Evolutionary conservation across 2,888 invertebrate species (phyloP), one percentile per base, ranked within the genome.

Genomic region (Anthophora plumipes): DNA sequence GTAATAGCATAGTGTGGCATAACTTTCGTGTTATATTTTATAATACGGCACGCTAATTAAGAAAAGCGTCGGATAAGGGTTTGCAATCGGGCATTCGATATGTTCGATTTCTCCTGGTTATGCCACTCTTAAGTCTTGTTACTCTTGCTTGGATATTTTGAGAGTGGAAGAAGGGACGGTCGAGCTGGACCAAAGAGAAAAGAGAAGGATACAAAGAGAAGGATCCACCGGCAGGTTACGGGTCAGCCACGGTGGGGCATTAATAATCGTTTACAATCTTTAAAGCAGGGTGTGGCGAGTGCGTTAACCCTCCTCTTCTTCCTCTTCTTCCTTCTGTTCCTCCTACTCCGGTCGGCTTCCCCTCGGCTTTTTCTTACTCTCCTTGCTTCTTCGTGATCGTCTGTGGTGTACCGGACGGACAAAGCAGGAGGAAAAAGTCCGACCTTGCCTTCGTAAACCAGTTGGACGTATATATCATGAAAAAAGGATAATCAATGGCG

Each of bases 181-280:
- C 12, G 50, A 61, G 46, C 66, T 52, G 59, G 50, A 54, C 48
- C 52, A 22, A 48, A 52, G 37, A 25, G 68, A 68, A 52, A 75
- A 52, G 61, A 70, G 74, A 71, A 43, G 72, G n/a, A 11, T 59
- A 73, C 52, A 70, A 22, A 52, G 67, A 54, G 72, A 41, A 68
- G 60, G 74, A 80, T 75, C 68, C 67, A 77, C 59, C 72, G 79
- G 54, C 69, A 83, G 90, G 90, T 92, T 90, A 90, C 88, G 88
- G 90, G 91, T 92, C 91, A 90, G 86, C 87, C 88, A 80, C 84
- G 86, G 79, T 84, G 83, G 85, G 89, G 88, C 92, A 92, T 92
- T 92, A 92, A 92, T 92, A 92, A 92, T 92, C 90, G 89, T 91
- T 91, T 91, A 88, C 88, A 89, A 90, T 90, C 89, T 90, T 90